Conservation (phyloP, 2,113 vertebrate genomes). For the Aramus guarauna region DNA sequence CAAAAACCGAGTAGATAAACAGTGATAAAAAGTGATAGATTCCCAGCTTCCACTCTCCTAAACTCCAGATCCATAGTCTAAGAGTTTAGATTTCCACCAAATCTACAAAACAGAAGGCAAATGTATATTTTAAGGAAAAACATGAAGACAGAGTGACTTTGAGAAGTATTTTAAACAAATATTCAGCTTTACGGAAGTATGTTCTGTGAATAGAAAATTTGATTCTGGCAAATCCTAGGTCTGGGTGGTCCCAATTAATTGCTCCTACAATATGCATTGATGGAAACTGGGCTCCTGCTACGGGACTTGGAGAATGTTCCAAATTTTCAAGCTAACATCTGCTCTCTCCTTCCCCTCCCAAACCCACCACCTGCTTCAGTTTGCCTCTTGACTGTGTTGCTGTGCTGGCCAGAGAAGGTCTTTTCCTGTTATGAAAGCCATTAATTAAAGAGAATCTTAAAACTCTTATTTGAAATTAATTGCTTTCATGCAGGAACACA, state of each 20-base stretch:
- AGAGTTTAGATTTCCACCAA: neutral
- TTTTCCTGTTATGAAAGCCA: conserved; percentile 43
- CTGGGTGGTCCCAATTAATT: conserved; percentile 48
- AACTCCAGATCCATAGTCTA: neutral
- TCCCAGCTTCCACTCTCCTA: neutral
- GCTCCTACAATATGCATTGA: conserved; percentile 58
- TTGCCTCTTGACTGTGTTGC: conserved; percentile 29
- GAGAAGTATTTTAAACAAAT: neutral
- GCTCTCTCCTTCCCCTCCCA: conserved; percentile 11
- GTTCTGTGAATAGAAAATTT: neutral
- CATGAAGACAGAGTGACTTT: neutral
- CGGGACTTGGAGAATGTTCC: accelerated
- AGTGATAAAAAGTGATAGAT: neutral
- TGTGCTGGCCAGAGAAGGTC: conserved; percentile 30
- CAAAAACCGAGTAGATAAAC: neutral
- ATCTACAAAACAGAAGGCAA: neutral
- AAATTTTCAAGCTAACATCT: conserved; percentile 59
- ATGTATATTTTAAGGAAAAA: neutral
- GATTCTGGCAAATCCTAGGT: conserved; percentile 22
- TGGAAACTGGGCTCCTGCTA: conserved; percentile 53
- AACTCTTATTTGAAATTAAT: neutral
- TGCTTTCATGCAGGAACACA: neutral
- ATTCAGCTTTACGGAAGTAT: neutral
- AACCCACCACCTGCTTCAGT: conserved; percentile 53
- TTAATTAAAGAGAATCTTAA: conserved; percentile 43